Conservation (phyloP, 2,888 invertebrate species). For the Pegoplata infirma region DNA sequence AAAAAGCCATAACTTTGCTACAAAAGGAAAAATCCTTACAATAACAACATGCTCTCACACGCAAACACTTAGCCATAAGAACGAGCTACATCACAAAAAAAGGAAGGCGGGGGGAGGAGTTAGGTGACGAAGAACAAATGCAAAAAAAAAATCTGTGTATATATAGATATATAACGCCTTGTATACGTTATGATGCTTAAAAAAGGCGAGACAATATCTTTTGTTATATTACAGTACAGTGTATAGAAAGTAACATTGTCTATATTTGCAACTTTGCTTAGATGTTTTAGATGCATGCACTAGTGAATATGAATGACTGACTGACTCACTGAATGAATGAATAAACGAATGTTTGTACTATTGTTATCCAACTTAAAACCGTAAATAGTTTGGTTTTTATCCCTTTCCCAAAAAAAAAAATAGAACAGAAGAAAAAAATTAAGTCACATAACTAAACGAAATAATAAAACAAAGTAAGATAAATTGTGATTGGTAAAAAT, state of each 20-base stretch:
- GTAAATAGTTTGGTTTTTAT: constrained; percentile 53
- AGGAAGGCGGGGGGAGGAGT: no score
- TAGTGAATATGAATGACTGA: not conserved
- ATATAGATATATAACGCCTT: constrained; percentile 33
- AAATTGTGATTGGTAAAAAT: no score
- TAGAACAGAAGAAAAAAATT: no score
- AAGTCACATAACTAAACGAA: no score
- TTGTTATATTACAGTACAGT: constrained; percentile 49
- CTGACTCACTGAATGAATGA: not conserved
- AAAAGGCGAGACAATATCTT: constrained; percentile 61
- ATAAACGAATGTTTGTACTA: constrained; percentile 19
- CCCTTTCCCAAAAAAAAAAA: constrained; percentile 32
- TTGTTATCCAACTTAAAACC: constrained; percentile 38
- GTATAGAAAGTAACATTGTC: constrained; percentile 13
- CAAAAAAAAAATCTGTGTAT: constrained; percentile 27
- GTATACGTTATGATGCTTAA: constrained; percentile 55
- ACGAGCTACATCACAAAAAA: no score
- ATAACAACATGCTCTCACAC: not conserved
- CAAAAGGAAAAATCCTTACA: constrained; percentile 32
- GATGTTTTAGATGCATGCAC: constrained; percentile 23
- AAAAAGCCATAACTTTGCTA: constrained; percentile 27
- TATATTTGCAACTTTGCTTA: constrained; percentile 15
- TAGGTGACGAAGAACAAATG: no score
- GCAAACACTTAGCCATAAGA: not conserved
- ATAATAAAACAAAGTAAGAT: no score